A percentile compares a stretch with the other conserved stretches of the same genome.
Conservation (phyloP, 1,140 invertebrate genomes). For the Meloidogyne hapla region DNA sequence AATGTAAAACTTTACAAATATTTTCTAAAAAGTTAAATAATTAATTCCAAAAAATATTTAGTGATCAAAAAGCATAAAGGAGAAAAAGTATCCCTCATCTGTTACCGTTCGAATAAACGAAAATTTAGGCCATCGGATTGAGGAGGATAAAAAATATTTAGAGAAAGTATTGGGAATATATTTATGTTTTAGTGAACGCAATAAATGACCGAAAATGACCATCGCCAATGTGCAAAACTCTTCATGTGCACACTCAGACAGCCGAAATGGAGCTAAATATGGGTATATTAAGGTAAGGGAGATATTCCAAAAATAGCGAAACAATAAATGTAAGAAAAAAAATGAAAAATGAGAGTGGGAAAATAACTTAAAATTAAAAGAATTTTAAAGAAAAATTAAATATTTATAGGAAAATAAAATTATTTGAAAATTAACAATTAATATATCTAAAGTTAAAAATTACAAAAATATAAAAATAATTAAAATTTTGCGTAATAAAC, state of each 20-base stretch:
- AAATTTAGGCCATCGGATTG: conserved; percentile 2
- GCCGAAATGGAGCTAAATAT: neutral
- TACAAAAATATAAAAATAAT: too few species aligned
- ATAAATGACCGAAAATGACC: neutral
- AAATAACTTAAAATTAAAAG: too few species aligned
- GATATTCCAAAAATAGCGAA: neutral
- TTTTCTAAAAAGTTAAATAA: too few species aligned
- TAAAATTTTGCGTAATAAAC: too few species aligned
- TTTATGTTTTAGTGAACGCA: neutral
- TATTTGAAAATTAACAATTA: too few species aligned
- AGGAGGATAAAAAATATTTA: neutral
- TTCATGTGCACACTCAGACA: neutral
- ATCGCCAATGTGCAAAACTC: neutral
- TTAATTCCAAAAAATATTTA: neutral
- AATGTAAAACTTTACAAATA: too few species aligned
- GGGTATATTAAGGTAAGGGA: neutral
- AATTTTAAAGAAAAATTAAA: too few species aligned
- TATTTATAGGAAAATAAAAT: too few species aligned
- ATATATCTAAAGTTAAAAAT: too few species aligned
- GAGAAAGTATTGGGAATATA: neutral
- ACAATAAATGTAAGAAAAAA: neutral
- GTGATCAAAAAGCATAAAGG: neutral
- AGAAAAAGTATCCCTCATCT: neutral
- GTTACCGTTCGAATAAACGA: neutral
- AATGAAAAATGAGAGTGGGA: too few species aligned